Conservation (phyloP, 2,888 invertebrate species). For the Stratiomys singularior region DNA sequence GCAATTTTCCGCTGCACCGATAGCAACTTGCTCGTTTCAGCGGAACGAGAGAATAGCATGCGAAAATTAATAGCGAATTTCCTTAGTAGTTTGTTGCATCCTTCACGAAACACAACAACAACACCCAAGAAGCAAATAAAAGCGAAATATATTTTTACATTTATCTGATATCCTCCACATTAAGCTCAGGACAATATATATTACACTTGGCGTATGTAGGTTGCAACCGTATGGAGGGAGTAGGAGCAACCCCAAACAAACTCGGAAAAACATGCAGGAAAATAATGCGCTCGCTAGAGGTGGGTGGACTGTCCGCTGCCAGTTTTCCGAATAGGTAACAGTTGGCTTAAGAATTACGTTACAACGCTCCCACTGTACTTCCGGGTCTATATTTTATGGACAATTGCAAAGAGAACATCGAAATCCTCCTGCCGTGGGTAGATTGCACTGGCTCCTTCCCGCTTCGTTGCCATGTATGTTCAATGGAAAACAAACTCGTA, state of each 20-base stretch:
- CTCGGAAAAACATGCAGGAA: background rate
- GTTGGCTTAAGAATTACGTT: background rate
- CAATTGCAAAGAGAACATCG: background rate
- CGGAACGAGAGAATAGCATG: background rate
- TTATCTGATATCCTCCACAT: slow-evolving; percentile 8
- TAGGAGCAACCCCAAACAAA: background rate
- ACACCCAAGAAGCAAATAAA: background rate
- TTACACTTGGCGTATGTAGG: background rate
- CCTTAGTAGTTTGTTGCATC: slow-evolving; percentile 28
- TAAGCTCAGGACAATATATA: slow-evolving; percentile 18
- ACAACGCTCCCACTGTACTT: background rate
- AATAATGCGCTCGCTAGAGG: background rate
- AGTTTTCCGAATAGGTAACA: slow-evolving; percentile 1
- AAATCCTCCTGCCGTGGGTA: background rate
- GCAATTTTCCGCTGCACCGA: background rate
- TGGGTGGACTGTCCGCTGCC: background rate
- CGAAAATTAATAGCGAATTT: slow-evolving; percentile 27
- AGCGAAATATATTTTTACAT: slow-evolving; percentile 11
- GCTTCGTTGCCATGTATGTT: background rate
- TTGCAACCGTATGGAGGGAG: background rate
- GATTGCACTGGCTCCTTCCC: background rate
- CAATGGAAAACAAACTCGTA: background rate
- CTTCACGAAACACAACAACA: background rate
- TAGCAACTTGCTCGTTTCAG: background rate
- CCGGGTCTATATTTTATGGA: background rate